Evolutionary conservation across 2,113 vertebrate genomes (phyloP).

Genomic region (Eurypyga helias): DNA sequence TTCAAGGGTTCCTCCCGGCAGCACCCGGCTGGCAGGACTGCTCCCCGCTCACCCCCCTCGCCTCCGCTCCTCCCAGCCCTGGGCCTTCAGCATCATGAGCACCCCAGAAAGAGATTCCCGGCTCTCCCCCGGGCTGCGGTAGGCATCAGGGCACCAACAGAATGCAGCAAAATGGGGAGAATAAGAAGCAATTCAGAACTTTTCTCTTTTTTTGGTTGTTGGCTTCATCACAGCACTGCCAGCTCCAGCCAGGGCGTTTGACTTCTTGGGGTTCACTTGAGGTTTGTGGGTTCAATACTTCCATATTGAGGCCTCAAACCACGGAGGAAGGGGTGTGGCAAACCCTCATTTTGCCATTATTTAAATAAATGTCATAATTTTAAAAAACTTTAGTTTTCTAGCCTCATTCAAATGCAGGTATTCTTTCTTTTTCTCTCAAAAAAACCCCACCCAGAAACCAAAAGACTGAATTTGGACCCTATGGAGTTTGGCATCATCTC

Average conservation of each 20-base stretch:
- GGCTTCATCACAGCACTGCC: background rate
- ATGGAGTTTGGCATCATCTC: background rate
- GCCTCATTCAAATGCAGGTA: background rate
- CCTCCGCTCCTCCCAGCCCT: accelerated
- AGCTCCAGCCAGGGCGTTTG: background rate
- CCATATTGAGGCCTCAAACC: background rate
- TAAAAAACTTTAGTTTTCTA: background rate
- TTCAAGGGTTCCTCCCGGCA: background rate
- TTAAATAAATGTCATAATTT: background rate
- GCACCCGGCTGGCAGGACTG: background rate
- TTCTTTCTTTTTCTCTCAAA: background rate
- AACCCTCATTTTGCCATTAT: background rate
- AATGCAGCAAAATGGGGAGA: background rate
- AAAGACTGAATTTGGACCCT: background rate
- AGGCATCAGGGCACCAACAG: accelerated
- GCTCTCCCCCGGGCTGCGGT: accelerated
- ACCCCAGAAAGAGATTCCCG: background rate
- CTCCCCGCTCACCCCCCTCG: accelerated
- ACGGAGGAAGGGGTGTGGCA: background rate
- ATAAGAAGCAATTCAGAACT: background rate
- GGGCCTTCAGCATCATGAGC: background rate
- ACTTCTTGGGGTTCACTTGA: background rate
- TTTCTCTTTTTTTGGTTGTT: background rate
- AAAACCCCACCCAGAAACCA: background rate
- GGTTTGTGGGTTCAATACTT: background rate